phyloP scores from a whole-genome alignment of 2,797 vertebrate genomes.

The Argentina silus region DNA sequence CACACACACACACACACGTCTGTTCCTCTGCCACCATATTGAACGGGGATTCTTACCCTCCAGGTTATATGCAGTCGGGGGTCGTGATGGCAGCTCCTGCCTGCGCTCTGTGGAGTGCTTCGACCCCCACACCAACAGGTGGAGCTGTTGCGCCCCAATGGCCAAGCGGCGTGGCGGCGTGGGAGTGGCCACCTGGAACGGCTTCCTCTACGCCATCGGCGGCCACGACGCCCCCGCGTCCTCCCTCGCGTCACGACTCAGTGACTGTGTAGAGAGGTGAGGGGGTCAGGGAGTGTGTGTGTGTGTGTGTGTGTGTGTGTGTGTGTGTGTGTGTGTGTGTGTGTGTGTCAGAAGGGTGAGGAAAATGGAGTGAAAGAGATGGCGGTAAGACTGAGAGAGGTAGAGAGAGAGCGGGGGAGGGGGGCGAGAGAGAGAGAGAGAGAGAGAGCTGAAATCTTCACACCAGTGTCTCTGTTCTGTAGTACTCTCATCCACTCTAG shows the following conservation, averaged over 20 bases:
- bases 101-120: slow-evolving; percentile 98
- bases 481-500: too few species aligned
- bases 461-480: background rate
- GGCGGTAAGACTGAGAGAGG: too few species aligned
- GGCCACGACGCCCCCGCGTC: slow-evolving; percentile 96
- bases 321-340: background rate
- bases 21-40: background rate
- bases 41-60: slow-evolving; percentile 17
- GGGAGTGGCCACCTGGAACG: slow-evolving; percentile 96
- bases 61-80: slow-evolving; percentile 96
- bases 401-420: too few species aligned
- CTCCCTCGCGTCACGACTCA: slow-evolving; percentile 90
- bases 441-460: background rate
- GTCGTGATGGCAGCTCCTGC: slow-evolving; percentile 96
- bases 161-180: slow-evolving; percentile 95
- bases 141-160: slow-evolving; percentile 94
- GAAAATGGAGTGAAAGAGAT: too few species aligned
- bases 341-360: background rate
- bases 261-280: slow-evolving; percentile 97
- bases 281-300: background rate
- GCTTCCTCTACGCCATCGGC: slow-evolving; percentile 94
- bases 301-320: background rate
- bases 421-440: too few species aligned
- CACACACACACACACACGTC: background rate
- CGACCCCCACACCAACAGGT: slow-evolving; percentile 98